Evolutionary conservation across 2,888 invertebrate species (phyloP), one percentile per base, ranked within the genome.

Genomic region (Hypercompe scribonia): DNA sequence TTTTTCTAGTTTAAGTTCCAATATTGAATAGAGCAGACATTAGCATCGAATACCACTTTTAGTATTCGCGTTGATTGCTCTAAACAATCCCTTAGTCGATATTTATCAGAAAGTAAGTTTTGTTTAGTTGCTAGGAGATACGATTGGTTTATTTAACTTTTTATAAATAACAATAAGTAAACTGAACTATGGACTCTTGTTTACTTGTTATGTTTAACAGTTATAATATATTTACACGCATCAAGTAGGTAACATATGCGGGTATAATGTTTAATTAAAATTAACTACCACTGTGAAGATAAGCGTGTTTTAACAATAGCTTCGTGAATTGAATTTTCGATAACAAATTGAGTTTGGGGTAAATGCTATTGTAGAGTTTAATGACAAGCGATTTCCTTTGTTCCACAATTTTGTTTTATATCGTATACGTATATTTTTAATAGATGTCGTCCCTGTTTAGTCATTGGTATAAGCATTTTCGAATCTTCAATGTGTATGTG

Each of bases 321-420:
- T n/a, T 31, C 72, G 71, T 81, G 88, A 89, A 88, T 87, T 83
- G 79, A 80, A 75, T 80, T 82, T 84, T 82, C 75, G 91, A 91
- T 90, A 90, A 90, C 89, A 86, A 87, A 88, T 88, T 88, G 79
- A 46, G 74, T 78, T 61, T 79, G 72, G 78, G 80, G 78, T 75
- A 72, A 72, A 71, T 70, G 39, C 78, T 71, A 80, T 83, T 76
- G 76, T 76, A 78, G 79, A 82, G 84, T 80, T 75, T 75, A 76
- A 79, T 74, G 69, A 84, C 80, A 80, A 71, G 71, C 18, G 61
- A 46, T 50, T 34, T 63, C 58, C 68, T 15, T 73, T 68, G 34
- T 50, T 31, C 31, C 7, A 8, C n/a, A 28, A 58, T 58, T 28
- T 4, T 58, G 4, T 66, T 66, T 33, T 18, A 24, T 66, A 33